Base-by-base conservation (phyloP, 2,113 vertebrate species). In the Xenopus borealis region DNA sequence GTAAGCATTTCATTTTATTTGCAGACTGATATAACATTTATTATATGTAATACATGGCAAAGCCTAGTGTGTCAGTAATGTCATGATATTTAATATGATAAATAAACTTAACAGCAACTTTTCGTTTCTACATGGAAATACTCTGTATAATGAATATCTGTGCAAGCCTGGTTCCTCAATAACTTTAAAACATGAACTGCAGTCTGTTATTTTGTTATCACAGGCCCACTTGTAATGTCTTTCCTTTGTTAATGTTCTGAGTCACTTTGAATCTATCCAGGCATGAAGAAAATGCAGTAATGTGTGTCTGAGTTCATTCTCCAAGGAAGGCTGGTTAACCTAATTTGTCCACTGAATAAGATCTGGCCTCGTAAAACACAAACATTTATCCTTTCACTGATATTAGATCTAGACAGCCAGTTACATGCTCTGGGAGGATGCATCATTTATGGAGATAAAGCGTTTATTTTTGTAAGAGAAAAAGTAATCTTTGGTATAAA, bases 341-440 rank as follows among this genome's bases (percentile, higher is more conserved):
- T 50, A 30, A 75, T 33, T 18, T 53, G 58, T 72, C 57, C 33
- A 62, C 58, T 69, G 23, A 62, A 62, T 30, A 62, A 55, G 17
- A 20, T 62, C 59, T 62, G 67, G 45, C 59, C 12, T 17, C 33
- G 23, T 19, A 45, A 23, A 66, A 27, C 30, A 40, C 16, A n/a
- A 44, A 55, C 71, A 66, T 65, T 65, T 55, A 66, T 73, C 50
- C 19, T 45, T 66, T 12, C 50, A 57, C 62, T 58, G 30, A 57
- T 66, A 66, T 16, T 55, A 66, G 16, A 11, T 72, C 47, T 64
- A 19, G 23, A 11, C 27, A 33, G 47, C 27, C 27, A 40, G 33
- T 50, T 50, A 50, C 47, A 50, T 13, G 47, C 47, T 50, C 47
- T 50, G 12, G 1, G 14, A 50, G 1, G 9, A 50, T 16, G 14